A percentile compares a stretch with the other conserved stretches of the same genome.
Evolutionary conservation across 2,113 vertebrate species (phyloP).

Genomic region (Zeus faber): DNA sequence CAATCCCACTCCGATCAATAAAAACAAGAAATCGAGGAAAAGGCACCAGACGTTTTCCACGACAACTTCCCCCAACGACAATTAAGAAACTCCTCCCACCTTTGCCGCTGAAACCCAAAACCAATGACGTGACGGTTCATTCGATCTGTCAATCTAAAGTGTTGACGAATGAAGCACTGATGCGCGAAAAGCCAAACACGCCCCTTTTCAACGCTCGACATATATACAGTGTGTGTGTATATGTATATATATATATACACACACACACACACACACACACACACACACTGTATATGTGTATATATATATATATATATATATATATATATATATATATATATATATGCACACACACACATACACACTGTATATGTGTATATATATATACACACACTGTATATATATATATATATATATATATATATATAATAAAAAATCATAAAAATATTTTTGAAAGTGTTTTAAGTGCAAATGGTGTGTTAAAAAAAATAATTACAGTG

Average conservation of each 20-base stretch:
- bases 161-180: conserved; percentile 15
- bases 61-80: background rate
- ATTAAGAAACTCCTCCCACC: background rate
- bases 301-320: too few species aligned
- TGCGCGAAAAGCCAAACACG: background rate
- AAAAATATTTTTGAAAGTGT: too few species aligned
- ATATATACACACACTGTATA: too few species aligned
- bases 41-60: conserved; percentile 6
- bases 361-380: too few species aligned
- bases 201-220: too few species aligned
- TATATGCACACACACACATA: too few species aligned
- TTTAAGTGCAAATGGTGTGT: too few species aligned
- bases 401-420: too few species aligned
- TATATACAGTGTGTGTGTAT: background rate
- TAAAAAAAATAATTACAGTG: too few species aligned
- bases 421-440: too few species aligned
- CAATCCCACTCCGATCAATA: background rate
- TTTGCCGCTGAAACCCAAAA: background rate
- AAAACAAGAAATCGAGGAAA: conserved; percentile 36
- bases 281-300: too few species aligned
- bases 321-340: too few species aligned
- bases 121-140: conserved; percentile 5
- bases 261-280: background rate
- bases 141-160: background rate
- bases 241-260: background rate